These are phyloP conservation scores for Orius laevigatus DNA, from an alignment of 1,140 invertebrate genomes.

Conservation along the genomic window DNA sequence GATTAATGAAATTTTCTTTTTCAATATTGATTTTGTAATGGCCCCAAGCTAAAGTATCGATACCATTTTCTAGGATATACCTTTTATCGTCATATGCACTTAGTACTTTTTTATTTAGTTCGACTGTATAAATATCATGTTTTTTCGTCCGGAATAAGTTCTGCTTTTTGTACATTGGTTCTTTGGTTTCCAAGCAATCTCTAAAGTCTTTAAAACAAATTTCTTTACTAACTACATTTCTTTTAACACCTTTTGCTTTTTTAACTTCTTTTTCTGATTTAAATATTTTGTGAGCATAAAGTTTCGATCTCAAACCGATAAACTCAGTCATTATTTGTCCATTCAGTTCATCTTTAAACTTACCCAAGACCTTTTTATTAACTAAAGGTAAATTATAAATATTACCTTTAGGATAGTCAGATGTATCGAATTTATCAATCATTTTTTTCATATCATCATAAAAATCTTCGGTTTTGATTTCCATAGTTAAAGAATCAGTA, in stretches of 20 bases:
- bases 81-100: constrained; percentile 15
- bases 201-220: constrained; percentile 16
- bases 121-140: constrained; percentile 14
- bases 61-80: constrained; percentile 9
- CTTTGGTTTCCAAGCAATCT: constrained; percentile 11
- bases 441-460: too few relatives aligned
- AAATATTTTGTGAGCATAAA: too few relatives aligned
- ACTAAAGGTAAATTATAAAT: too few relatives aligned
- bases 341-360: too few relatives aligned
- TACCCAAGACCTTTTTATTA: too few relatives aligned
- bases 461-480: constrained; percentile 19
- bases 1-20: not conserved
- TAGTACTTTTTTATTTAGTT: constrained; percentile 12
- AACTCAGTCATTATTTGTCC: too few relatives aligned
- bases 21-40: constrained; percentile 11
- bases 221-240: constrained; percentile 15
- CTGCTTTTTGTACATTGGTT: constrained; percentile 5
- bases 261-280: too few relatives aligned
- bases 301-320: too few relatives aligned
- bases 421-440: too few relatives aligned
- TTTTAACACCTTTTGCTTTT: constrained; percentile 23
- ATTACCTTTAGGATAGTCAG: too few relatives aligned
- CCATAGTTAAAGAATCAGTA: constrained; percentile 27
- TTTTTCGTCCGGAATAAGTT: constrained; percentile 13
- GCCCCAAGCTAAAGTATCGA: constrained; percentile 15